Percentiles rank a stretch among this genome's conserved stretches.
Evolutionary conservation across 2,113 vertebrate species (phyloP).

Genomic region (Hoplias malabaricus): DNA sequence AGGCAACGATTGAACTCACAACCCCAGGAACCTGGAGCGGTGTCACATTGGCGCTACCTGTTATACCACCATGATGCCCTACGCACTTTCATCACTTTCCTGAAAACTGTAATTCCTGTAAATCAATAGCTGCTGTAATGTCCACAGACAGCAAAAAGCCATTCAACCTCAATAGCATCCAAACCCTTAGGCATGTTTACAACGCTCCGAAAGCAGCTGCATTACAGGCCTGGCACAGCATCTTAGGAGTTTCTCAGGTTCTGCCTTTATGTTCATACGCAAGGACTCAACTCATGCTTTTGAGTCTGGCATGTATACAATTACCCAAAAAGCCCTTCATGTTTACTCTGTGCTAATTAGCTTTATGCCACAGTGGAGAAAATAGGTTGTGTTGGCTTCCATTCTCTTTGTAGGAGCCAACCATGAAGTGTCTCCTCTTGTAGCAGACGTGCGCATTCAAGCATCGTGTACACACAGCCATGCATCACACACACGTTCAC

Average conservation of each 20-base stretch:
- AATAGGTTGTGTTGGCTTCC: slow-evolving; percentile 73
- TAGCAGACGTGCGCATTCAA: slow-evolving; percentile 75
- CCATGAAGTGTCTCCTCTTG: slow-evolving; percentile 73
- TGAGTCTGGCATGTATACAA: slow-evolving; percentile 44
- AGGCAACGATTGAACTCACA: no score
- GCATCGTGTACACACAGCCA: slow-evolving; percentile 76
- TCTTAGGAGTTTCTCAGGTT: neutral
- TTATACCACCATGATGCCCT: no score
- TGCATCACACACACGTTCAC: slow-evolving; percentile 61
- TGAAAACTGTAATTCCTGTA: slow-evolving; percentile 24
- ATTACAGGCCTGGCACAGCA: neutral
- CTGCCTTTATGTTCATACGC: neutral
- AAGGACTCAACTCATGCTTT: slow-evolving; percentile 49
- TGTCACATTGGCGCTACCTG: no score
- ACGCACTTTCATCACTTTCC: no score
- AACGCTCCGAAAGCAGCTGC: slow-evolving; percentile 3
- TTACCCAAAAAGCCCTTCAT: slow-evolving; percentile 70
- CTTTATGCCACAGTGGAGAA: slow-evolving; percentile 71
- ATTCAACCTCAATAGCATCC: slow-evolving; percentile 1
- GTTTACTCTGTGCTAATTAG: slow-evolving; percentile 81
- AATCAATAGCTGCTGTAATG: slow-evolving; percentile 9
- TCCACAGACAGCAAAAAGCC: slow-evolving; percentile 1
- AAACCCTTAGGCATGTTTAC: slow-evolving; percentile 23
- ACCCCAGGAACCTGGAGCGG: no score
- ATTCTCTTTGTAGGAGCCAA: slow-evolving; percentile 71